Base-by-base conservation (phyloP, 2,113 vertebrate species). In the Propithecus coquereli region DNA sequence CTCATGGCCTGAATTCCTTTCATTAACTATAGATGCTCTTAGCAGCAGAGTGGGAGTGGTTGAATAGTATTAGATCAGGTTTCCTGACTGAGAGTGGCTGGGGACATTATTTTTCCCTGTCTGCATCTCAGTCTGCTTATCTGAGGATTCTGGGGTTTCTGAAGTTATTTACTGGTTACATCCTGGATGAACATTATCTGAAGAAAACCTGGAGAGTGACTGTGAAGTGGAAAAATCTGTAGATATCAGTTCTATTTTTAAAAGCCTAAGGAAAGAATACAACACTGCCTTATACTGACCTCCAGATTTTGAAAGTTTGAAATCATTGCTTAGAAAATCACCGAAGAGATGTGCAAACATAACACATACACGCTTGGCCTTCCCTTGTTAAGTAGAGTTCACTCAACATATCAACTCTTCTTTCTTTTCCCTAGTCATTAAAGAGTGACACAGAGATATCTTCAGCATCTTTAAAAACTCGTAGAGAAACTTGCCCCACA, bases 271-370 rank as follows among this genome's bases (percentile, higher is more conserved):
- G 25, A 13, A 80, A 81, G 66, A 92, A 80, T 45, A 59, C 4
- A 65, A 20, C 1, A 8, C 2, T 66, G 43, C 57, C 92, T 96
- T 91, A n/a, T 73, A 27, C 32, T 68, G 37, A 94, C 6, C 59
- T 40, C 22, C 16, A n/a, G 30, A 77, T 65, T 94, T 96, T 89
- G 52, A 85, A 92, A 92, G 37, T 52, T 54, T 70, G 18, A 95
- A 71, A 57, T 57, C 27, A 79, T 86, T 91, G 57, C 22, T 93
- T 79, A 74, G 85, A 91, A 96, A 91, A 65, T 88, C 47, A 73
- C 14, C 34, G 84, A 13, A 50, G 27, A 47, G 65, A 18, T 27
- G 65, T 25, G 22, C 5, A 83, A 22, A 30, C 17, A 76, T 16
- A 27, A 27, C 30, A 65, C 27, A 18, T 57, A 27, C 32, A 57